These are phyloP conservation scores for Nomada fabriciana DNA, from an alignment of 2,888 invertebrate genomes.

Conservation along the genomic window DNA sequence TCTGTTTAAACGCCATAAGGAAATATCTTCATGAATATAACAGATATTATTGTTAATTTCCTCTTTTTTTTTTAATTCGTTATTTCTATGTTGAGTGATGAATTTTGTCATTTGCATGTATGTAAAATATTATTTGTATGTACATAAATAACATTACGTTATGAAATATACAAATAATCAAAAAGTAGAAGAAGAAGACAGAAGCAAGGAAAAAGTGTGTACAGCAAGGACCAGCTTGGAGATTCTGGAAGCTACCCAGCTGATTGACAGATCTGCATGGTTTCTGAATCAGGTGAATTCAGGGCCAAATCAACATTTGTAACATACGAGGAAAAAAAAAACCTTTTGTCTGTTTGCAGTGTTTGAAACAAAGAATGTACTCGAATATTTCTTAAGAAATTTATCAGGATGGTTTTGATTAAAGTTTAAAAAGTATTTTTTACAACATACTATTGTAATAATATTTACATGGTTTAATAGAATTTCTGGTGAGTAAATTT, in stretches of 20 bases:
- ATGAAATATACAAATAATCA: constrained; percentile 70
- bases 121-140: constrained; percentile 46
- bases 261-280: constrained; percentile 79
- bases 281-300: constrained; percentile 84
- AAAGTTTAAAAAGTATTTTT: constrained; percentile 37
- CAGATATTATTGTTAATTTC: constrained; percentile 50
- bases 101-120: constrained; percentile 60
- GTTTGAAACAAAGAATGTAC: constrained; percentile 38
- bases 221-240: constrained; percentile 72
- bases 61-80: constrained; percentile 50
- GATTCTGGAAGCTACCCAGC: constrained; percentile 75
- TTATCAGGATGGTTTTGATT: constrained; percentile 32
- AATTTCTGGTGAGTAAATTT: constrained; percentile 63
- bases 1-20: constrained; percentile 40
- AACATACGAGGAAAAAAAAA: constrained; percentile 65
- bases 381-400: constrained; percentile 39
- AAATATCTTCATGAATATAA: constrained; percentile 48
- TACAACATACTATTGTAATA: constrained; percentile 57
- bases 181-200: constrained; percentile 79
- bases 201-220: constrained; percentile 68
- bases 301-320: constrained; percentile 83
- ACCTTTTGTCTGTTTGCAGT: constrained; percentile 55
- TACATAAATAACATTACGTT: constrained; percentile 60
- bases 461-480: constrained; percentile 44
- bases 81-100: constrained; percentile 56